phyloP scores from a whole-genome alignment of 1,140 invertebrate genomes.

The Epicauta chinensis region DNA sequence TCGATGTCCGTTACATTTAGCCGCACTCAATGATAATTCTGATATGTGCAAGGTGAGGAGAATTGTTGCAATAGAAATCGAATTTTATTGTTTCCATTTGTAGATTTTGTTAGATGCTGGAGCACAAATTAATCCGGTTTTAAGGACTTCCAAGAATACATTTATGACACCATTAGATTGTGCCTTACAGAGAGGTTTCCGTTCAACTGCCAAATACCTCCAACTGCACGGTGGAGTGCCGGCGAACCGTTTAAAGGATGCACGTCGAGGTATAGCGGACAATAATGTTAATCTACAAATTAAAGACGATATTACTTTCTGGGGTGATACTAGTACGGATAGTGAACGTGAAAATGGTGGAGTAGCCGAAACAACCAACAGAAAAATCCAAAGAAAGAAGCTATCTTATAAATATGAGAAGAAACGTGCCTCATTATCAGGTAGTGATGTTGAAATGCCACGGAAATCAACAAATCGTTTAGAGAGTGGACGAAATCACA shows the following conservation, averaged over 20 bases:
- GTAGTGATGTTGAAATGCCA: slow-evolving; percentile 21
- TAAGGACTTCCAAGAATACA: slow-evolving; percentile 73
- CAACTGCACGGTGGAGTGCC: slow-evolving; percentile 84
- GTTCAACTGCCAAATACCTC: slow-evolving; percentile 87
- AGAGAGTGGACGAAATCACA: neutral
- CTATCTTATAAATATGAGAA: slow-evolving; percentile 26
- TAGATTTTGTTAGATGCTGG: slow-evolving; percentile 71
- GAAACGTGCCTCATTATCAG: slow-evolving; percentile 21
- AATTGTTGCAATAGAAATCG: neutral
- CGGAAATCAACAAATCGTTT: slow-evolving; percentile 1
- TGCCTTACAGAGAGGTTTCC: slow-evolving; percentile 75
- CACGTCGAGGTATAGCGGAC: neutral
- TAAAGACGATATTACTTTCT: slow-evolving; percentile 34
- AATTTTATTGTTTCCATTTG: slow-evolving; percentile 17
- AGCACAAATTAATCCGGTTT: slow-evolving; percentile 75
- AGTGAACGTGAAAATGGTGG: slow-evolving; percentile 32
- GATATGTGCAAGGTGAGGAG: slow-evolving; percentile 76
- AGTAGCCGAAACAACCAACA: slow-evolving; percentile 14
- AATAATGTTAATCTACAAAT: slow-evolving; percentile 31
- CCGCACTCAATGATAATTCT: slow-evolving; percentile 88
- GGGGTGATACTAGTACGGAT: slow-evolving; percentile 32
- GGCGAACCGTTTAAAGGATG: slow-evolving; percentile 54
- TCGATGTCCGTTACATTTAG: slow-evolving; percentile 86
- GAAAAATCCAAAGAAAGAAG: slow-evolving; percentile 26
- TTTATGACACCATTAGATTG: slow-evolving; percentile 86